Conservation (phyloP, 2,113 vertebrate genomes). For the Nothobranchius furzeri region DNA sequence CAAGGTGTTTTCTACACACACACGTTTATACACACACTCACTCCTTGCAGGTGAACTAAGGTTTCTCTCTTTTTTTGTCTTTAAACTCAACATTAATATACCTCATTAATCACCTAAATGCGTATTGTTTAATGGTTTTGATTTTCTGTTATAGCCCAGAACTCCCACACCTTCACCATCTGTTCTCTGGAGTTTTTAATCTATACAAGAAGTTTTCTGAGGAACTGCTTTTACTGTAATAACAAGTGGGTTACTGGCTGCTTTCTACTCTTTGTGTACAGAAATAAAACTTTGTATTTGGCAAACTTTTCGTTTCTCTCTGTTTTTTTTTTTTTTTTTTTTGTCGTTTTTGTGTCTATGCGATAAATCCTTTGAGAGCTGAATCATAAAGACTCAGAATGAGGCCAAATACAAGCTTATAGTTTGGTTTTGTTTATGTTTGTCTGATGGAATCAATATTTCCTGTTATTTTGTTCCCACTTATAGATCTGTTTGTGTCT, state of each 20-base stretch:
- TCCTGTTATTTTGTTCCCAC: conserved; percentile 13
- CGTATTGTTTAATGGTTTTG: conserved; percentile 38
- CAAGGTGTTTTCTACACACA: conserved; percentile 14
- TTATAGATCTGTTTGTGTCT: conserved; percentile 1
- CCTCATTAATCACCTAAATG: conserved; percentile 59
- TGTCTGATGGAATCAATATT: conserved; percentile 34
- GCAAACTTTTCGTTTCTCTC: conserved; percentile 54
- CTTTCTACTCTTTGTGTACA: conserved; percentile 85
- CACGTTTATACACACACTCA: conserved; percentile 12
- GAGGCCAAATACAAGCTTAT: conserved; percentile 15
- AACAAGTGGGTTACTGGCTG: conserved; percentile 76
- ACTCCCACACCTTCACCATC: conserved; percentile 53
- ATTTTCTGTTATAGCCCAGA: conserved; percentile 48
- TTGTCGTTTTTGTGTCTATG: not conserved
- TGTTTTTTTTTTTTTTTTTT: conserved; percentile 16
- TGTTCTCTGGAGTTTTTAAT: conserved; percentile 71
- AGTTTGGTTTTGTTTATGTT: conserved; percentile 46
- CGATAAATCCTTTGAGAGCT: conserved; percentile 26
- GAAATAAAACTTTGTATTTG: conserved; percentile 84
- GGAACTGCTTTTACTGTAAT: conserved; percentile 75
- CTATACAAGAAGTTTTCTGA: conserved; percentile 72
- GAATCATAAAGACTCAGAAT: conserved; percentile 39
- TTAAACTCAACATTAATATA: conserved; percentile 62
- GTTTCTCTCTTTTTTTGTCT: conserved; percentile 7
- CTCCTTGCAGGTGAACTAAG: conserved; percentile 33